phyloP scores from a whole-genome alignment of 2,888 invertebrate species.

The Malthinus seriepunctatus region DNA sequence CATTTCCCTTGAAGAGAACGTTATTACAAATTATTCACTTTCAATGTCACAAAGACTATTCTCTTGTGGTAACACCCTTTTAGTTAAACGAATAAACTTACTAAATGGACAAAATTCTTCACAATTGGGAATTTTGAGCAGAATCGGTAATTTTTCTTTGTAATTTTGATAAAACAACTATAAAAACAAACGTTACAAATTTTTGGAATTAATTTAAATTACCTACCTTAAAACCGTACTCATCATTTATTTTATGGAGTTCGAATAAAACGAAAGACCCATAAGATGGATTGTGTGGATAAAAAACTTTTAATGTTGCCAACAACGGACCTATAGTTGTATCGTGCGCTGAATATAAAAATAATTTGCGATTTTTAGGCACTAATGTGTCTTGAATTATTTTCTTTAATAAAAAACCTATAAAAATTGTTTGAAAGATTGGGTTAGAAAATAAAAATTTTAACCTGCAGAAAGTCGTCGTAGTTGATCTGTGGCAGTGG shows the following conservation, averaged over 20 bases:
- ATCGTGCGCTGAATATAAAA: slow-evolving; percentile 1
- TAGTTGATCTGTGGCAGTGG: slow-evolving; percentile 45
- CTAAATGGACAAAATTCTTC: background rate
- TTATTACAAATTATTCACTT: too few relatives aligned
- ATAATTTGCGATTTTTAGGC: background rate
- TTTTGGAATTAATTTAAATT: background rate
- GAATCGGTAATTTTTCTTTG: too few relatives aligned
- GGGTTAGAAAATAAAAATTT: background rate
- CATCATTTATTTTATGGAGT: background rate
- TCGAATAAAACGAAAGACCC: background rate
- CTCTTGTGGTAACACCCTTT: background rate
- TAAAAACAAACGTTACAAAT: background rate
- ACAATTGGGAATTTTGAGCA: background rate
- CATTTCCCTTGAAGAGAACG: too few relatives aligned
- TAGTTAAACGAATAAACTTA: background rate
- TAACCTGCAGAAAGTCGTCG: slow-evolving; percentile 53
- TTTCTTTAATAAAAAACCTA: background rate
- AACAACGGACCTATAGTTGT: background rate
- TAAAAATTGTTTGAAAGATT: background rate
- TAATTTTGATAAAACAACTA: slow-evolving; percentile 4
- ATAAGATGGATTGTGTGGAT: background rate
- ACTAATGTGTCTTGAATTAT: slow-evolving; percentile 1
- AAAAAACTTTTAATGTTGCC: background rate
- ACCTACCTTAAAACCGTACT: background rate
- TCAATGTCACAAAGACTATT: background rate